Evolutionary conservation across 1,140 invertebrate species (phyloP), one percentile per base, ranked within the genome.

Genomic region (Papilio aristodemus): DNA sequence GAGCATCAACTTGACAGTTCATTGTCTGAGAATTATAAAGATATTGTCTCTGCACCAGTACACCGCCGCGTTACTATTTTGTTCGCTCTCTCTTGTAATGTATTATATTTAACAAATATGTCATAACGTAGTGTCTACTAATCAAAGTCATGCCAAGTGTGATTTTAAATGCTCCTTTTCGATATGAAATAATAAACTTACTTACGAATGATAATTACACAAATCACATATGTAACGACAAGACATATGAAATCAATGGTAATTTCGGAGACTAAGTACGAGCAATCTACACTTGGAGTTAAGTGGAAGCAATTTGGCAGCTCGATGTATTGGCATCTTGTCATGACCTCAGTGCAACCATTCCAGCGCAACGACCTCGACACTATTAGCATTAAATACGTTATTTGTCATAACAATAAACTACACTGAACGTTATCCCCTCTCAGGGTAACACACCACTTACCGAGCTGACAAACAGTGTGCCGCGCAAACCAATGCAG

Each of bases 301-400:
- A 54, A 54, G 46, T 54, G 46, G 46, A 17, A 46, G 46, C 19
- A 54, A 54, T 54, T 54, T 54, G 46, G 46, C 46, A 54, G 46
- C 46, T 2, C 46, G 19, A 54, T 54, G 46, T 25, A 54, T 54
- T 54, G 46, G 46, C 46, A 54, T 54, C 46, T 54, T 54, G 46
- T 54, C 46, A 54, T 19, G 46, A 25, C 19, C 46, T 54, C 19
- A 54, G 46, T 54, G 46, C 46, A 54, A 14, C 46, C 46, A 54
- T 54, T 54, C 19, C 46, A 19, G 19, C 19, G 19, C 46, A 13
- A 11, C 46, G 17, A 54, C 46, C 46, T 22, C 46, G 17, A 46
- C 43, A 17, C 14, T 46, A 17, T 46, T 46, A 46, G 11, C 46
- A 50, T 50, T 50, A 11, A 50, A 13, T 50, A 22, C 46, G 19